phyloP scores from a whole-genome alignment of 2,888 invertebrate species.

The Tortricodes alternella region DNA sequence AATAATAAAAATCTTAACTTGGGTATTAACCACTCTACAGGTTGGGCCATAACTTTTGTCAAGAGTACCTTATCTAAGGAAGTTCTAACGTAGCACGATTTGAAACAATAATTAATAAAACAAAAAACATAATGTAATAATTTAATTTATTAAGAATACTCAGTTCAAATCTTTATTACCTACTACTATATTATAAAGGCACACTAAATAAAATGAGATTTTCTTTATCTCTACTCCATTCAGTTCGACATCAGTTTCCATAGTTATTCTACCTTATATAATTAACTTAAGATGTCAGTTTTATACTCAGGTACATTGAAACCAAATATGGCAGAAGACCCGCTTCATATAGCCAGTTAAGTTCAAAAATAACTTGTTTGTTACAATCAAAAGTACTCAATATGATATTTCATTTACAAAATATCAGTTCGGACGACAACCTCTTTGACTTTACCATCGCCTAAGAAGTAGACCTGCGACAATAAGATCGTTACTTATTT shows the following conservation, averaged over 20 bases:
- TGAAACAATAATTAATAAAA: not conserved
- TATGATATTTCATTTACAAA: too few relatives aligned
- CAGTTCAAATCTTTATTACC: slow-evolving; percentile 2
- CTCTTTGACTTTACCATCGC: too few relatives aligned
- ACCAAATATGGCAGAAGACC: slow-evolving; percentile 9
- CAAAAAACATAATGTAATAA: not conserved
- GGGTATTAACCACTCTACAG: too few relatives aligned
- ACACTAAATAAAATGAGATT: not conserved
- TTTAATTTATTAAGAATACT: not conserved
- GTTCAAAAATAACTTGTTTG: slow-evolving; percentile 4
- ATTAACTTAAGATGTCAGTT: slow-evolving; percentile 17
- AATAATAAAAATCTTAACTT: too few relatives aligned
- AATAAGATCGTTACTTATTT: too few relatives aligned
- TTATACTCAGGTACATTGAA: slow-evolving; percentile 24
- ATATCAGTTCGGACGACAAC: too few relatives aligned
- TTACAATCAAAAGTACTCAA: not conserved
- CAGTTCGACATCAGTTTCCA: not conserved
- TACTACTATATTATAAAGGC: not conserved
- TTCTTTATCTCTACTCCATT: too few relatives aligned
- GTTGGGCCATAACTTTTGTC: too few relatives aligned
- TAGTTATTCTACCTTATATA: not conserved
- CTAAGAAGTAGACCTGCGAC: too few relatives aligned
- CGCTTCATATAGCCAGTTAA: slow-evolving; percentile 5
- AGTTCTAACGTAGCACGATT: not conserved
- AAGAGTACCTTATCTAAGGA: too few relatives aligned